Evolutionary conservation across 2,113 vertebrate genomes (phyloP).

Genomic region (Indicator indicator): DNA sequence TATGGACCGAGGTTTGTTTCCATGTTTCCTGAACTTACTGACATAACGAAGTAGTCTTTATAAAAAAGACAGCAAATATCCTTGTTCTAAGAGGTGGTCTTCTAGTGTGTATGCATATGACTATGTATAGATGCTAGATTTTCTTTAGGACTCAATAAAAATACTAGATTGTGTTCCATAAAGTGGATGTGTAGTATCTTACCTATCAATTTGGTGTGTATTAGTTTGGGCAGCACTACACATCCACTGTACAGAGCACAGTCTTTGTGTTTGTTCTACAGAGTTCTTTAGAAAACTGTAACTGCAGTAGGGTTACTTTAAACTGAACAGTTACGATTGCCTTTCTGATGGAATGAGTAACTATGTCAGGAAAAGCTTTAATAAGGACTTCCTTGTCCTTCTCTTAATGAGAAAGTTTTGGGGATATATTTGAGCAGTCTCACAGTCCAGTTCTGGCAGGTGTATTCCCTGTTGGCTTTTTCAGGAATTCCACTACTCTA

Average conservation of each 20-base stretch:
- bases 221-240: background rate
- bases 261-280: background rate
- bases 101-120: background rate
- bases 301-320: background rate
- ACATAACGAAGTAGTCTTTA: background rate
- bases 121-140: background rate
- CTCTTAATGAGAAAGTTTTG: background rate
- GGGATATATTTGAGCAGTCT: background rate
- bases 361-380: background rate
- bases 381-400: background rate
- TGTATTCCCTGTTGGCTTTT: background rate
- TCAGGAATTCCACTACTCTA: background rate
- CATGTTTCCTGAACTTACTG: slow-evolving; percentile 63
- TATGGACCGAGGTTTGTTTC: slow-evolving; percentile 87
- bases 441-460: background rate
- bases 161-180: background rate
- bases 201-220: background rate
- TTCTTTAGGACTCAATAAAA: background rate
- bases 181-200: background rate
- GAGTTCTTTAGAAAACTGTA: background rate
- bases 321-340: background rate
- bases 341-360: background rate
- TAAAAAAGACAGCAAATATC: background rate
- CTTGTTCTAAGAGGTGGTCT: background rate
- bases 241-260: background rate